These are phyloP conservation scores for Paraescarpia echinospica DNA, from an alignment of 1,140 invertebrate genomes.

Conservation along the genomic window DNA sequence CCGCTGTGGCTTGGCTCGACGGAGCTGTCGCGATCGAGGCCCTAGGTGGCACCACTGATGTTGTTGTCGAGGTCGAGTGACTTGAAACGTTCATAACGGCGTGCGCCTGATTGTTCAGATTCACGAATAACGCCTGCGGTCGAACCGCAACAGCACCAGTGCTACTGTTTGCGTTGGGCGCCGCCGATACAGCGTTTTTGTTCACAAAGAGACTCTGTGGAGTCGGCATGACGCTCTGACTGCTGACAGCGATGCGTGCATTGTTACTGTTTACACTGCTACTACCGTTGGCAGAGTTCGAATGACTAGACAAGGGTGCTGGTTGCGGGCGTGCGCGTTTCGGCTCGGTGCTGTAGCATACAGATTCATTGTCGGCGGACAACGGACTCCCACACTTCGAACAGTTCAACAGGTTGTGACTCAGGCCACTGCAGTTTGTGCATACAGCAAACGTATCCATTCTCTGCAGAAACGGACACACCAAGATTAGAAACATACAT, in stretches of 20 bases:
- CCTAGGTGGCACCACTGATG: neutral
- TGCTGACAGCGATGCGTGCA: neutral
- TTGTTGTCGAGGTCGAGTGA: neutral
- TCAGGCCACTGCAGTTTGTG: slow-evolving; percentile 20
- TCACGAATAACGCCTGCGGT: slow-evolving; percentile 21
- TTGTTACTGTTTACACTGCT: neutral
- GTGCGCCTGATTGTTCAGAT: slow-evolving; percentile 21
- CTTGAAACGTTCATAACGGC: neutral
- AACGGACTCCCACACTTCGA: slow-evolving; percentile 18
- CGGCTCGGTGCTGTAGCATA: slow-evolving; percentile 21
- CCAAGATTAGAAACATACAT: neutral
- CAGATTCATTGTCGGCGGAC: slow-evolving; percentile 22
- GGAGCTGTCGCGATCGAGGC: neutral
- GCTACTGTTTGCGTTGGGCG: neutral
- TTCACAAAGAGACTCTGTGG: neutral
- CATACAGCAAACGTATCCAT: slow-evolving; percentile 19
- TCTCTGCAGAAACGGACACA: neutral
- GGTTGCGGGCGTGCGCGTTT: slow-evolving; percentile 14
- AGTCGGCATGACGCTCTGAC: neutral
- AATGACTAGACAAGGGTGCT: neutral
- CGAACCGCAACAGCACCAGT: neutral
- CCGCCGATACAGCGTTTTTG: neutral
- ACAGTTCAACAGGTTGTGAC: slow-evolving; percentile 19
- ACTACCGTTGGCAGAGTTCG: neutral
- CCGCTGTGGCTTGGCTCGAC: neutral